Percentiles rank a stretch among this genome's conserved stretches.
Conservation (phyloP, 2,113 vertebrate genomes). For the Gadus chalcogrammus region DNA sequence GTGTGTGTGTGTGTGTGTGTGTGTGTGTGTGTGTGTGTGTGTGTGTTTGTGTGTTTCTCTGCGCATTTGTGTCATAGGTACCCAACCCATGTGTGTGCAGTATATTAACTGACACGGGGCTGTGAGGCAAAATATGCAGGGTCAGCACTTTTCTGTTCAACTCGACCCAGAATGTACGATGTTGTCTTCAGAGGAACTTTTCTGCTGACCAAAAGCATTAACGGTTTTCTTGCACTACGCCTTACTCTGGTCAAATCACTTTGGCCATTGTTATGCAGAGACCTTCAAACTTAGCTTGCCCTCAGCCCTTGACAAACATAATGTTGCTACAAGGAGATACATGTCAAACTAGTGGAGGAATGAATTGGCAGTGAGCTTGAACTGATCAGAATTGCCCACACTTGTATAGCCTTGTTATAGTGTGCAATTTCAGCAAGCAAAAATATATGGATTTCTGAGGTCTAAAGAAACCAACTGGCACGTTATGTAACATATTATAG, state of each 20-base stretch:
- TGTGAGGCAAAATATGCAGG: slow-evolving; percentile 17
- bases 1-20: slow-evolving; percentile 1
- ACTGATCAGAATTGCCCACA: no score
- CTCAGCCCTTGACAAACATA: no score
- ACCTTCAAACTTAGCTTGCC: no score
- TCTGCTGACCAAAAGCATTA: slow-evolving; percentile 42
- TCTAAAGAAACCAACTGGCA: no score
- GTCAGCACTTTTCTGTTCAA: slow-evolving; percentile 46
- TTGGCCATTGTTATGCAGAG: no score
- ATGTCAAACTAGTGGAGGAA: no score
- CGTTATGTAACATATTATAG: no score
- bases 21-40: slow-evolving; percentile 13
- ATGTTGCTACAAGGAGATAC: no score
- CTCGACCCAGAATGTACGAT: slow-evolving; percentile 19
- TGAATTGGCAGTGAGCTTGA: no score
- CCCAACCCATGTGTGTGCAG: neutral
- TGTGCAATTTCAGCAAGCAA: no score
- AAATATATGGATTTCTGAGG: no score
- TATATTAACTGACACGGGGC: neutral
- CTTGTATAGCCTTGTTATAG: no score
- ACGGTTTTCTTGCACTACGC: slow-evolving; percentile 11
- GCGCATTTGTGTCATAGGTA: neutral
- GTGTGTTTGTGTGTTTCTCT: neutral
- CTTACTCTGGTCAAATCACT: neutral
- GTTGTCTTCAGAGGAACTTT: slow-evolving; percentile 41